These are phyloP conservation scores for Myiothlypis coronata DNA, from an alignment of 2,797 vertebrate genomes.

Conservation along the genomic window DNA sequence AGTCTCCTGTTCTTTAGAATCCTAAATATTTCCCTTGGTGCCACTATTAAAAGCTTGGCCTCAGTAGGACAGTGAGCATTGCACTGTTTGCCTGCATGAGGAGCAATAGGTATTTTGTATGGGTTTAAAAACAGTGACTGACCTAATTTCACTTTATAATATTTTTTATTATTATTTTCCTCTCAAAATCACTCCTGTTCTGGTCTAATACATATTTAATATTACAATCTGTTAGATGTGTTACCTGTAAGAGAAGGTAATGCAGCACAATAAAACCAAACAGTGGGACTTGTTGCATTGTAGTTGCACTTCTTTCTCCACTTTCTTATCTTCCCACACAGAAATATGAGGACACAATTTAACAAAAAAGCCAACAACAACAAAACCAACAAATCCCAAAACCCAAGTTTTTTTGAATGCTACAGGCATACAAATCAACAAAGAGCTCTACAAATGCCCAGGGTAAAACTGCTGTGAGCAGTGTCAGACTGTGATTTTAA, in stretches of 20 bases:
- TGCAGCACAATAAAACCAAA: not conserved
- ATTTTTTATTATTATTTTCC: not conserved
- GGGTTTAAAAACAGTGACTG: not conserved
- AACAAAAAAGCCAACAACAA: not conserved
- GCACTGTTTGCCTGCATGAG: not conserved
- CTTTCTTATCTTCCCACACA: not conserved
- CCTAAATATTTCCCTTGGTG: not conserved
- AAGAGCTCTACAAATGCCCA: conserved; percentile 20
- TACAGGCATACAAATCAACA: conserved; percentile 39
- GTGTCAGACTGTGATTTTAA: conserved; percentile 47
- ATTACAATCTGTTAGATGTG: not conserved
- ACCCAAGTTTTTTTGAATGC: conserved; percentile 8
- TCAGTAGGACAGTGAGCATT: not conserved
- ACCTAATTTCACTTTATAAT: not conserved
- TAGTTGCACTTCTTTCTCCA: not conserved
- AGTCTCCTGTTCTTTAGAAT: not conserved
- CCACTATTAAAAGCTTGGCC: not conserved
- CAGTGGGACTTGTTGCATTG: not conserved
- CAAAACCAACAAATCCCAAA: not conserved
- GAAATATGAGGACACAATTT: not conserved
- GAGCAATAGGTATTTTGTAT: not conserved
- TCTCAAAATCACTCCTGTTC: not conserved
- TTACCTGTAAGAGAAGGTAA: not conserved
- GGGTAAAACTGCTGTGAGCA: conserved; percentile 36
- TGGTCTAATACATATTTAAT: not conserved